Base-by-base conservation (phyloP, 2,797 vertebrate species). In the Sciurus vulgaris region DNA sequence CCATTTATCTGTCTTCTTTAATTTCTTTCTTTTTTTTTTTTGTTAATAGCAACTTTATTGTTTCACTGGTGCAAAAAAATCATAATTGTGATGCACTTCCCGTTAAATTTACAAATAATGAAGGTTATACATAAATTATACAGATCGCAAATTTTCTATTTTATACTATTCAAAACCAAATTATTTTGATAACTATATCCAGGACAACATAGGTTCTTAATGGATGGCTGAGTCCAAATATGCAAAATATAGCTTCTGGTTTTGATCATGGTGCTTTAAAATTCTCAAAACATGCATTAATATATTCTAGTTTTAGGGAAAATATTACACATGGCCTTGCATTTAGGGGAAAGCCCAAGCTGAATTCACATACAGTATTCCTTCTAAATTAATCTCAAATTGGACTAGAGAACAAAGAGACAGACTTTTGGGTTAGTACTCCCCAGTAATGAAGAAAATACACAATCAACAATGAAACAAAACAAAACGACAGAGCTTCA, bases 101-200 rank as follows among this genome's bases (percentile, higher is more conserved):
- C 98, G 98, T 98, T 98, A 99, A 99, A 99, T 99, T 99, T 99
- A 99, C 99, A 99, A 98, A 98, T 99, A 98, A 98, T 96, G 98
- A 98, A 98, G 98, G 98, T 99, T 99, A 99, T 99, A 99, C 99
- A 99, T 98, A 99, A 98, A 98, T 98, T 98, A 99, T 98, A 98
- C 97, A 98, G 98, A 98, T 98, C 97, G 98, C 98, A 98, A 97
- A 97, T 98, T 98, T 98, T 98, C 97, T 98, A 97, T 97, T 98
- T 97, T 97, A 98, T 98, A 98, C 98, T 98, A 98, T 98, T 97
- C 98, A 97, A 97, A 98, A 98, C 97, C 98, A 98, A 98, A 98
- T 98, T 98, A 98, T 97, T 95, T 98, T 97, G 98, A 99, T 98
- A 98, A 98, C 98, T 98, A 98, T 10, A 96, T 97, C 98, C 98